These are phyloP conservation scores for Nymphalis polychloros DNA, from an alignment of 2,888 invertebrate species.

Conservation along the genomic window DNA sequence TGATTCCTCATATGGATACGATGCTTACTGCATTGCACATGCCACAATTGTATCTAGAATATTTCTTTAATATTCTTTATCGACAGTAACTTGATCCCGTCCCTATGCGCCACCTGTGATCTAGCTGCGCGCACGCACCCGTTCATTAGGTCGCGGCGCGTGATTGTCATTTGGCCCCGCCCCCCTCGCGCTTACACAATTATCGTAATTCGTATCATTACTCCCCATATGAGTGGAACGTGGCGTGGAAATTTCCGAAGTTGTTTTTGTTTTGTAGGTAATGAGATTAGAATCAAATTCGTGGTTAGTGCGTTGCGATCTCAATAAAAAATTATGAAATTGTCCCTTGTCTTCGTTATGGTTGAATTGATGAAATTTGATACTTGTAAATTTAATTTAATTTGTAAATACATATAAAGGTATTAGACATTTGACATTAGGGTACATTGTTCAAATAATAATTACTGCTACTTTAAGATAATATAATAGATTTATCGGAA, in stretches of 20 bases:
- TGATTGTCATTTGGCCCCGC: conserved; percentile 79
- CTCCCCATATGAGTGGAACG: conserved; percentile 46
- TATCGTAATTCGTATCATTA: conserved; percentile 78
- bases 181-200: conserved; percentile 68
- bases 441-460: too few species aligned
- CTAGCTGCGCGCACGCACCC: conserved; percentile 66
- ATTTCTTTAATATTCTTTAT: conserved; percentile 6
- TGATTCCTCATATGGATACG: too few species aligned
- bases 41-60: too few species aligned
- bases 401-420: background rate
- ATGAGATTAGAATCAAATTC: conserved; percentile 21
- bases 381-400: background rate
- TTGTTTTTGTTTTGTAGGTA: conserved; percentile 24
- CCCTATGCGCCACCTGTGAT: conserved; percentile 60
- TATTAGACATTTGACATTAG: too few species aligned
- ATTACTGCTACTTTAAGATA: too few species aligned
- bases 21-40: too few species aligned
- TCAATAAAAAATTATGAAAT: conserved; percentile 9
- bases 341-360: conserved; percentile 1
- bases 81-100: conserved; percentile 32
- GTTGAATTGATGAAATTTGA: background rate
- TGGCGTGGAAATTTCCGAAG: conserved; percentile 33
- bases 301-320: conserved; percentile 11
- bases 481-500: too few species aligned
- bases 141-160: conserved; percentile 74